These are phyloP conservation scores for Gymnocheta viridis DNA, from an alignment of 2,888 invertebrate species.

Conservation along the genomic window DNA sequence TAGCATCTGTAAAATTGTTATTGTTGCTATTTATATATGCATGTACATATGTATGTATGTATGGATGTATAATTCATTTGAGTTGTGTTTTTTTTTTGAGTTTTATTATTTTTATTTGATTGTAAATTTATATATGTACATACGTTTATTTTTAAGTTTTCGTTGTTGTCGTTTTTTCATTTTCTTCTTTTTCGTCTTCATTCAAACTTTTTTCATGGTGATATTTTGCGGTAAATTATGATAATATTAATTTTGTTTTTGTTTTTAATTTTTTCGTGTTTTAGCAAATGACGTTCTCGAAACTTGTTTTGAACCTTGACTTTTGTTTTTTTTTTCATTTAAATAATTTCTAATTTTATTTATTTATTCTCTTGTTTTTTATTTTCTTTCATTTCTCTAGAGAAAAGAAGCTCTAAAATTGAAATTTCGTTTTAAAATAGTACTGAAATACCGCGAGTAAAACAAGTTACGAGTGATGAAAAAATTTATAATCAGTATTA, in stretches of 20 bases:
- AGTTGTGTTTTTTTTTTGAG: conserved; percentile 24
- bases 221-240: conserved; percentile 34
- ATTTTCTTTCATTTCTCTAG: conserved; percentile 31
- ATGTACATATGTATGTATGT: neutral
- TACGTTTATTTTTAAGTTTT: conserved; percentile 19
- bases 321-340: conserved; percentile 56
- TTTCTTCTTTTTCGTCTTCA: conserved; percentile 30
- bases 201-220: conserved; percentile 29
- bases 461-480: neutral
- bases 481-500: neutral
- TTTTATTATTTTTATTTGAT: conserved; percentile 11
- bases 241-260: neutral
- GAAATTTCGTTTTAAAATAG: neutral
- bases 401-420: conserved; percentile 9
- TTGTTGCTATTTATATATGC: conserved; percentile 16
- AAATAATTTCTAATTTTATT: conserved; percentile 31
- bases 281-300: conserved; percentile 54
- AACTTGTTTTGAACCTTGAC: conserved; percentile 65
- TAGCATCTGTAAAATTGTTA: conserved; percentile 20
- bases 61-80: neutral
- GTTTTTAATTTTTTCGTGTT: neutral
- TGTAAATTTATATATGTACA: no score
- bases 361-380: neutral
- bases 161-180: neutral
- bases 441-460: conserved; percentile 12